phyloP scores from a whole-genome alignment of 2,888 invertebrate genomes.

The Linnaemya tessellans region DNA sequence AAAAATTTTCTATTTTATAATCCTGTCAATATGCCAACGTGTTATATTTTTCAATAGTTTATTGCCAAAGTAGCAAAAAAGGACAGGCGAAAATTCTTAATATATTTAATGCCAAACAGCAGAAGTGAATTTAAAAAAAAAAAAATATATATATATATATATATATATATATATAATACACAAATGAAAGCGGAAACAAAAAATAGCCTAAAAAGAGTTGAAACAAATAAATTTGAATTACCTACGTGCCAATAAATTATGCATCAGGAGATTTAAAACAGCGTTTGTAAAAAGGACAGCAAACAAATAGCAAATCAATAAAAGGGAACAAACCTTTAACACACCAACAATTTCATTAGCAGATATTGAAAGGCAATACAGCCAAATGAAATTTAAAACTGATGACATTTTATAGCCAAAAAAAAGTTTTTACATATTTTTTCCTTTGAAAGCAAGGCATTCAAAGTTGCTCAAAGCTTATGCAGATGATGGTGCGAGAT shows the following conservation, averaged over 20 bases:
- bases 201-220: background rate
- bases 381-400: background rate
- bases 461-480: background rate
- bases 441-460: background rate
- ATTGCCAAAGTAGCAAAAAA: conserved; percentile 5
- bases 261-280: conserved; percentile 44
- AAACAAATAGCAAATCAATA: conserved; percentile 31
- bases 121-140: background rate
- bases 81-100: conserved; percentile 29
- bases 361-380: background rate
- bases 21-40: conserved; percentile 68
- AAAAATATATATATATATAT: too few species aligned
- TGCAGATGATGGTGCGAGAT: too few species aligned
- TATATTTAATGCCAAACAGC: conserved; percentile 34
- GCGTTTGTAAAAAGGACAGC: background rate
- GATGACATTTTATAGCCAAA: background rate
- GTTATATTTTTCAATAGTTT: conserved; percentile 29
- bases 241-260: conserved; percentile 56
- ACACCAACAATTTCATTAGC: background rate
- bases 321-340: background rate
- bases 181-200: background rate
- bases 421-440: too few species aligned
- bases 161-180: too few species aligned
- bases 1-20: conserved; percentile 48
- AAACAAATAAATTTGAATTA: conserved; percentile 52